These are phyloP conservation scores for Bombus haemorrhoidalis DNA, from an alignment of 1,140 invertebrate species.

Conservation along the genomic window DNA sequence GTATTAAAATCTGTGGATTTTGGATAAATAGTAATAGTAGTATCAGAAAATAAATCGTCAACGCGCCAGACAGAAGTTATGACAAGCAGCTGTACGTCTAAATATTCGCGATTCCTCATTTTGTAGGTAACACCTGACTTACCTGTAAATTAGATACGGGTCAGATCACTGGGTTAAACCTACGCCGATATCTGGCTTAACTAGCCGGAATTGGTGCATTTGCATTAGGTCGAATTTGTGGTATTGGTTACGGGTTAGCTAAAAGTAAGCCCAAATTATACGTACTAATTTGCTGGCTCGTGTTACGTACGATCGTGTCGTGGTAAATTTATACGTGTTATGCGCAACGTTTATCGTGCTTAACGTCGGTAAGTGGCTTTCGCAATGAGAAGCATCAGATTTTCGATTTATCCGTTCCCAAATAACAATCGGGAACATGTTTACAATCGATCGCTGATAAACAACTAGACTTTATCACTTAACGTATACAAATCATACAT, in stretches of 20 bases:
- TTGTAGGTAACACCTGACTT: slow-evolving; percentile 38
- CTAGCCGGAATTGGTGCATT: slow-evolving; percentile 42
- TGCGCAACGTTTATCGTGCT: slow-evolving; percentile 20
- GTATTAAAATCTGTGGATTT: too few relatives aligned
- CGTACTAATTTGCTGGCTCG: slow-evolving; percentile 40
- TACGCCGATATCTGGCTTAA: slow-evolving; percentile 52
- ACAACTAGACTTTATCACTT: slow-evolving; percentile 19
- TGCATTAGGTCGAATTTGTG: slow-evolving; percentile 50
- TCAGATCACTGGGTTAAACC: slow-evolving; percentile 54
- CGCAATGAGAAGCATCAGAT: slow-evolving; percentile 8
- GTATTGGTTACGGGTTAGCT: slow-evolving; percentile 37
- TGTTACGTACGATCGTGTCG: slow-evolving; percentile 7
- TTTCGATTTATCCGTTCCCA: neutral
- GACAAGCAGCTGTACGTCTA: neutral
- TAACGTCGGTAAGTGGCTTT: slow-evolving; percentile 25
- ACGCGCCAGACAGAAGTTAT: neutral
- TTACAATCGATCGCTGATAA: neutral
- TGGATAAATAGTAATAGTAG: too few relatives aligned
- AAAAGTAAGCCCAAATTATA: slow-evolving; percentile 51
- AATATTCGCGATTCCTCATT: slow-evolving; percentile 21
- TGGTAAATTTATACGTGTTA: slow-evolving; percentile 24
- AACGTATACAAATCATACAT: neutral
- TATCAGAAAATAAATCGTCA: too few relatives aligned
- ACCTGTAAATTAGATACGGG: slow-evolving; percentile 54
- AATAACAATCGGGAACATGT: neutral